Conservation (phyloP, 2,113 vertebrate species). For the Oryzias woworae region DNA sequence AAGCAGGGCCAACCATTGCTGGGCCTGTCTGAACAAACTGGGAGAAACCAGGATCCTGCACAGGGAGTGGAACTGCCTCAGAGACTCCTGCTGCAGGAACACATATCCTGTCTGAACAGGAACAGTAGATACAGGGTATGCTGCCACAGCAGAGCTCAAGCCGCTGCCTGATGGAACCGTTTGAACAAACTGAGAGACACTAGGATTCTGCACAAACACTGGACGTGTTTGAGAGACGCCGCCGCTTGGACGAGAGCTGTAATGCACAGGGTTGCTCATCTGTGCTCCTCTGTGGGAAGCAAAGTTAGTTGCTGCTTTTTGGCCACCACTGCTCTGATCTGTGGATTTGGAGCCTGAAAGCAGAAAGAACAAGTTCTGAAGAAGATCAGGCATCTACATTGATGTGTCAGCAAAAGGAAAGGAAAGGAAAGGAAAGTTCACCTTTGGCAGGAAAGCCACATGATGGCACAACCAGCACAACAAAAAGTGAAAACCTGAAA, state of each 20-base stretch:
- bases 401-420: neutral
- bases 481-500: neutral
- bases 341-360: neutral
- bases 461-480: neutral
- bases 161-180: neutral
- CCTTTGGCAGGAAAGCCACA: conserved; percentile 13
- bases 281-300: too few species aligned
- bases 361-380: neutral
- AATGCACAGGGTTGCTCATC: too few species aligned
- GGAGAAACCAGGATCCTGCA: too few species aligned
- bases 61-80: too few species aligned
- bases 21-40: too few species aligned
- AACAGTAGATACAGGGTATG: too few species aligned
- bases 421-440: neutral
- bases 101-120: too few species aligned
- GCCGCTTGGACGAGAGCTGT: too few species aligned
- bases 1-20: too few species aligned
- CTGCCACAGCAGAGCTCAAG: too few species aligned
- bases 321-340: neutral
- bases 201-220: neutral
- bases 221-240: neutral
- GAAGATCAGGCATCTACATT: neutral
- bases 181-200: neutral
- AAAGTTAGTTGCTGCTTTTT: neutral
- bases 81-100: too few species aligned